A percentile compares a stretch with the other conserved stretches of the same genome.
phyloP scores from a whole-genome alignment of 1,140 invertebrate species.

The Ips nitidus region DNA sequence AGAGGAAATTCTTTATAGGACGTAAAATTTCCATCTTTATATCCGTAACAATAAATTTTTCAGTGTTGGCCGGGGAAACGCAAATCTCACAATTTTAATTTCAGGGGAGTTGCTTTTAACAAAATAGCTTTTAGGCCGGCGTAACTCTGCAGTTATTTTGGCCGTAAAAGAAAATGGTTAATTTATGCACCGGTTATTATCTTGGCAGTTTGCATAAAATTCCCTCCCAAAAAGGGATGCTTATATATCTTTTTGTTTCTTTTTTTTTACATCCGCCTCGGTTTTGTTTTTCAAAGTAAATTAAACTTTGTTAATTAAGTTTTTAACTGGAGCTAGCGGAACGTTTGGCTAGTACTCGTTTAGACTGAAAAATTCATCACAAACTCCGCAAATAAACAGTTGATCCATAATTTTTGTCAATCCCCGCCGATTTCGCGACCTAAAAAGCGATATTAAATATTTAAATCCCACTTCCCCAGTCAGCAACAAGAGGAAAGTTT shows the following conservation, averaged over 20 bases:
- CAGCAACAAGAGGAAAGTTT: slow-evolving; percentile 17
- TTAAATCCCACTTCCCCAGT: slow-evolving; percentile 16
- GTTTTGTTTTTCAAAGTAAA: slow-evolving; percentile 35
- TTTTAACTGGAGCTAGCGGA: slow-evolving; percentile 21
- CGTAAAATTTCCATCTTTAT: slow-evolving; percentile 28
- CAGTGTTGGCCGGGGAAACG: slow-evolving; percentile 22
- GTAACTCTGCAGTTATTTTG: slow-evolving; percentile 37
- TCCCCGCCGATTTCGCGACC: neutral
- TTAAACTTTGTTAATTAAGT: slow-evolving; percentile 39
- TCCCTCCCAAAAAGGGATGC: slow-evolving; percentile 30
- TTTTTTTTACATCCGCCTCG: slow-evolving; percentile 30
- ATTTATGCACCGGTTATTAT: slow-evolving; percentile 40
- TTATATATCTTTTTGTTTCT: slow-evolving; percentile 37
- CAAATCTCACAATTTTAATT: slow-evolving; percentile 38
- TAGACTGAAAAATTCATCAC: neutral
- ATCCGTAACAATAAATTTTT: slow-evolving; percentile 33
- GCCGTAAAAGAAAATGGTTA: slow-evolving; percentile 38
- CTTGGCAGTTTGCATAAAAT: slow-evolving; percentile 39
- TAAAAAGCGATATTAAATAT: slow-evolving; percentile 32
- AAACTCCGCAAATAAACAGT: neutral
- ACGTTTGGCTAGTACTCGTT: neutral
- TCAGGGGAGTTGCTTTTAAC: slow-evolving; percentile 35
- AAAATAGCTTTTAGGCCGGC: slow-evolving; percentile 37
- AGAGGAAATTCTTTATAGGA: neutral
- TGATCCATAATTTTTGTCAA: too few species aligned